Evolutionary conservation across 2,888 invertebrate species (phyloP).

Genomic region (Drosophila setosimentum): DNA sequence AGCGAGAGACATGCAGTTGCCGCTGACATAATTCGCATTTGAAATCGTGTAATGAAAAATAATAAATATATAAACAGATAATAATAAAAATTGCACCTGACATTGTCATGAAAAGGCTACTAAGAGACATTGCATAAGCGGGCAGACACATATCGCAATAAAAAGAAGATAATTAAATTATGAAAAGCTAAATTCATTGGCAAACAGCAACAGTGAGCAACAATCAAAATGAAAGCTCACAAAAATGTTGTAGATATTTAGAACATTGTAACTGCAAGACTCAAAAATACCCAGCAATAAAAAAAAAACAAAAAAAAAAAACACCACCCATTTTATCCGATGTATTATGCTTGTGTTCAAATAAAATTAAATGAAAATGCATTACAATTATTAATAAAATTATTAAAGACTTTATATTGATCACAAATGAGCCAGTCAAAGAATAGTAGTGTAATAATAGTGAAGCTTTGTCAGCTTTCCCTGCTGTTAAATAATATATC

Average conservation of each 20-base stretch:
- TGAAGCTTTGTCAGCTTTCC: background rate
- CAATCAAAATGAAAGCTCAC: slow-evolving; percentile 36
- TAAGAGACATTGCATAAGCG: slow-evolving; percentile 66
- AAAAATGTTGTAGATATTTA: background rate
- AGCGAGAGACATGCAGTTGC: background rate
- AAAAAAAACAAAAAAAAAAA: background rate
- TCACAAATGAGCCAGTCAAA: background rate
- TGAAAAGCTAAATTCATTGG: slow-evolving; percentile 25
- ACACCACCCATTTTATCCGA: too few relatives aligned
- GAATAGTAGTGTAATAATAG: too few relatives aligned
- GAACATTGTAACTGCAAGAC: background rate
- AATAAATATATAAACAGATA: slow-evolving; percentile 34
- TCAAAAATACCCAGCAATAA: slow-evolving; percentile 15
- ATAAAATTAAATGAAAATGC: background rate
- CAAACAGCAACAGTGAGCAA: slow-evolving; percentile 25
- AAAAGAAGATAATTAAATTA: slow-evolving; percentile 36
- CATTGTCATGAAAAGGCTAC: slow-evolving; percentile 63
- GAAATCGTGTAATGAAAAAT: slow-evolving; percentile 14
- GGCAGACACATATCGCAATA: slow-evolving; percentile 36
- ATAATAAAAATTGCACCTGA: slow-evolving; percentile 72
- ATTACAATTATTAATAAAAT: background rate
- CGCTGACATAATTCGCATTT: slow-evolving; percentile 70
- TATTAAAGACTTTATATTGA: background rate
- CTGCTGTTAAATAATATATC: background rate
- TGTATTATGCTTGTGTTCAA: background rate